Percentiles rank a stretch among this genome's conserved stretches.
Conservation (phyloP, 2,113 vertebrate species). For the Thalassarche chlororhynchos region DNA sequence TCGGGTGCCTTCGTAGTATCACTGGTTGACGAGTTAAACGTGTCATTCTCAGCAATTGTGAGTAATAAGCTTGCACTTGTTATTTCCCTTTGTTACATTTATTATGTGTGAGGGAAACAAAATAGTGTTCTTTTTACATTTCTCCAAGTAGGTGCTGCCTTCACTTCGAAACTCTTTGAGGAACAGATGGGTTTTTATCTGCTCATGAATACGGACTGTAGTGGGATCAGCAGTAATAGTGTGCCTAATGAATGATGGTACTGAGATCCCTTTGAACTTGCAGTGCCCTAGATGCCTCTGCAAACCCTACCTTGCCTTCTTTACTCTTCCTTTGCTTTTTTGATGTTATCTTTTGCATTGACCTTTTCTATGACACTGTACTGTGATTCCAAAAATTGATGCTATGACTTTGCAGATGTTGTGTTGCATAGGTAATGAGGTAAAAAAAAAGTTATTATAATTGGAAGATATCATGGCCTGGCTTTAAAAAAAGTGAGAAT, state of each 20-base stretch:
- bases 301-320: neutral
- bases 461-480: neutral
- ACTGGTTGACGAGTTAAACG: neutral
- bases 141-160: neutral
- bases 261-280: neutral
- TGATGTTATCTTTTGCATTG: neutral
- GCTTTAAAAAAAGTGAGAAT: neutral
- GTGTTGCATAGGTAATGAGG: neutral
- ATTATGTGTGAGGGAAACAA: neutral
- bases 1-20: neutral
- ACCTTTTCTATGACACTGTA: neutral
- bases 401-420: neutral
- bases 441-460: neutral
- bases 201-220: neutral
- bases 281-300: neutral
- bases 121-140: neutral
- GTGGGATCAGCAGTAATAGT: neutral
- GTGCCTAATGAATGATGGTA: neutral
- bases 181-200: neutral
- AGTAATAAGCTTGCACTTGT: neutral
- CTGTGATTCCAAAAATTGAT: neutral
- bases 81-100: slow-evolving; percentile 10
- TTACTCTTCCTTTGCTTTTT: neutral
- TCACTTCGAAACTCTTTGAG: neutral
- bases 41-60: neutral